Conservation (phyloP, 2,113 vertebrate species). For the Alligator mississippiensis region DNA sequence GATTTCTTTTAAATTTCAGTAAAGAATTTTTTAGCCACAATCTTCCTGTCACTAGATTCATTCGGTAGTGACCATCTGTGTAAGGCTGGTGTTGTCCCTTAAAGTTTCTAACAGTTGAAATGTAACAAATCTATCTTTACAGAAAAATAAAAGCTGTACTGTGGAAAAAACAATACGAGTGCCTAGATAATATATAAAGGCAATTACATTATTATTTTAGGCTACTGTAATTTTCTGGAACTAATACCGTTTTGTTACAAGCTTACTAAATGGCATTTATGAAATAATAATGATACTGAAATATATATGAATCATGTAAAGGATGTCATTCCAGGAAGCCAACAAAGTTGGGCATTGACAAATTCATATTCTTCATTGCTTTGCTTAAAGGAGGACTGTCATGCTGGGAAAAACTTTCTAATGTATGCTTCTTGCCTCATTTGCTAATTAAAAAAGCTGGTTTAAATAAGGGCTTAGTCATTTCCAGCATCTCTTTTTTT, state of each 20-base stretch:
- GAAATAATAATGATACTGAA: slow-evolving; percentile 84
- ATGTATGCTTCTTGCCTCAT: neutral
- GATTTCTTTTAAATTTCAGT: too few species aligned
- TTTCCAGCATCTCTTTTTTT: neutral
- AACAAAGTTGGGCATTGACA: slow-evolving; percentile 65
- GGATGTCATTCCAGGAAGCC: slow-evolving; percentile 73
- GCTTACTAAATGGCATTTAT: slow-evolving; percentile 80
- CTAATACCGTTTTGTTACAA: slow-evolving; percentile 74
- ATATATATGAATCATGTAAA: slow-evolving; percentile 79
- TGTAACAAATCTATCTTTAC: slow-evolving; percentile 44
- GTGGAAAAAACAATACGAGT: slow-evolving; percentile 60
- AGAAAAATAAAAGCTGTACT: neutral
- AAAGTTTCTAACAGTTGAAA: slow-evolving; percentile 5
- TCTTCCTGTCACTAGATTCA: neutral
- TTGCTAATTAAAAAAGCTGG: neutral
- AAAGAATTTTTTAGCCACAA: neutral
- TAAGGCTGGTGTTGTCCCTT: neutral
- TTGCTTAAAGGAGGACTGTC: slow-evolving; percentile 65
- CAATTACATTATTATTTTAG: slow-evolving; percentile 84
- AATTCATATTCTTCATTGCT: slow-evolving; percentile 53
- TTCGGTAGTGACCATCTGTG: neutral
- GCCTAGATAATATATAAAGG: slow-evolving; percentile 80
- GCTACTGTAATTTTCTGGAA: slow-evolving; percentile 79
- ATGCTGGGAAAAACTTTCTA: neutral
- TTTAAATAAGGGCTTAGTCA: slow-evolving; percentile 47